phyloP scores from a whole-genome alignment of 2,888 invertebrate species.

The Pristionchus mayeri region DNA sequence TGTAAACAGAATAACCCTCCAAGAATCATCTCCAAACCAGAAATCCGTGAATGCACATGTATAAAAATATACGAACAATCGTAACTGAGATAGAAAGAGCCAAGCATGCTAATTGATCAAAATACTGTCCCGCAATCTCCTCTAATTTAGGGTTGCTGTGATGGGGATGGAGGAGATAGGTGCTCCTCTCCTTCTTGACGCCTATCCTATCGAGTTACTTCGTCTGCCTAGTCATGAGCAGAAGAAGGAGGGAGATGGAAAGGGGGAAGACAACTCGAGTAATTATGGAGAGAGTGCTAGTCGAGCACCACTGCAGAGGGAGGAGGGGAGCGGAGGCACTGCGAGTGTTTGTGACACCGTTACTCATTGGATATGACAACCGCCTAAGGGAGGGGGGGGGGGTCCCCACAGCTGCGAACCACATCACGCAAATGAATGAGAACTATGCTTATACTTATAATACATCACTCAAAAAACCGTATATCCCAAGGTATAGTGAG shows the following conservation, averaged over 20 bases:
- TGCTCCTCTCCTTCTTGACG: not conserved
- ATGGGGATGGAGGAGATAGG: conserved; percentile 3
- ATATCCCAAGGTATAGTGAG: no score
- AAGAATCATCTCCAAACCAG: not conserved
- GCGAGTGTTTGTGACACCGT: conserved; percentile 7
- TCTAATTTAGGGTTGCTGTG: not conserved
- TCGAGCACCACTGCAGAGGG: not conserved
- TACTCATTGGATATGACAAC: conserved; percentile 37
- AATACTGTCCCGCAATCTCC: conserved; percentile 2
- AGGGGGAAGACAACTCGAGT: conserved; percentile 2
- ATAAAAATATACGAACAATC: no score
- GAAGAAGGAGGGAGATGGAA: not conserved
- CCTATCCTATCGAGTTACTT: conserved; percentile 41
- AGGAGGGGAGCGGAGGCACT: not conserved
- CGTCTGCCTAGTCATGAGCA: not conserved
- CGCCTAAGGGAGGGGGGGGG: no score
- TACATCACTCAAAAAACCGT: no score
- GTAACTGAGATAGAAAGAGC: not conserved
- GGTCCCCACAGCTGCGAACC: not conserved
- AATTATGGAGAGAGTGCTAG: conserved; percentile 22
- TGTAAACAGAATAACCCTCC: not conserved
- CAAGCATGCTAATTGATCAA: not conserved
- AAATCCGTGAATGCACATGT: no score
- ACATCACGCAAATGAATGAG: not conserved
- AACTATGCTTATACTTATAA: no score